A percentile compares a stretch with the other conserved stretches of the same genome.
These are phyloP conservation scores for Phengaris arion DNA, from an alignment of 2,888 invertebrate genomes.

Conservation along the genomic window DNA sequence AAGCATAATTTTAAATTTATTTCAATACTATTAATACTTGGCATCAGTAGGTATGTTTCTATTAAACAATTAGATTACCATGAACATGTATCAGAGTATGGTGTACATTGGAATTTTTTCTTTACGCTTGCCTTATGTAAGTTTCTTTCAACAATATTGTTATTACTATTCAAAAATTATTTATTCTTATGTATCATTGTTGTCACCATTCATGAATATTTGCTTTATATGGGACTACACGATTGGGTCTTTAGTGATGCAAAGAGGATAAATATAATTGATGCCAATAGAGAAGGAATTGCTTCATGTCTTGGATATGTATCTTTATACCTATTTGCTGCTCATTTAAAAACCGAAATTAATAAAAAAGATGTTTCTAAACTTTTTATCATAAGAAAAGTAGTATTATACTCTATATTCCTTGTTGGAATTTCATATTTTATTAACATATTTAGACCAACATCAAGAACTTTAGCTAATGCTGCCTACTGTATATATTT, in stretches of 20 bases:
- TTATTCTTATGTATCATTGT: constrained; percentile 78
- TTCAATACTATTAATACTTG: constrained; percentile 75
- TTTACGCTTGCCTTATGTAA: constrained; percentile 93
- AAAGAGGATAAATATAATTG: constrained; percentile 81
- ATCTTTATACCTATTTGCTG: constrained; percentile 88
- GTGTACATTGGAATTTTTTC: constrained; percentile 99
- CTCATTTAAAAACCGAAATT: constrained; percentile 80
- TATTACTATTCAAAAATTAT: constrained; percentile 75
- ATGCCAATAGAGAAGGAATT: constrained; percentile 95
- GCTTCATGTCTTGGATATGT: constrained; percentile 91
- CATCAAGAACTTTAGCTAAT: constrained; percentile 91
- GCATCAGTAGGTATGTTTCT: constrained; percentile 80
- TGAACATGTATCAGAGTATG: constrained; percentile 95
- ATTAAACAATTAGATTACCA: constrained; percentile 87
- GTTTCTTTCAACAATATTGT: constrained; percentile 82
- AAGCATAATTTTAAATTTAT: constrained; percentile 61
- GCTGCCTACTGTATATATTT: constrained; percentile 89
- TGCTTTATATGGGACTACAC: constrained; percentile 82
- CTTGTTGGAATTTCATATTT: constrained; percentile 70
- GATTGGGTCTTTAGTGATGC: constrained; percentile 83
- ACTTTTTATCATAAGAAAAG: constrained; percentile 43
- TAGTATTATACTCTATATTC: constrained; percentile 45
- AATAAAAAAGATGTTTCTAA: constrained; percentile 53
- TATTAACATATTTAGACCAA: constrained; percentile 73
- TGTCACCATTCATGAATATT: constrained; percentile 82